Conservation (phyloP, 2,888 invertebrate genomes). For the Cyaniris semiargus region DNA sequence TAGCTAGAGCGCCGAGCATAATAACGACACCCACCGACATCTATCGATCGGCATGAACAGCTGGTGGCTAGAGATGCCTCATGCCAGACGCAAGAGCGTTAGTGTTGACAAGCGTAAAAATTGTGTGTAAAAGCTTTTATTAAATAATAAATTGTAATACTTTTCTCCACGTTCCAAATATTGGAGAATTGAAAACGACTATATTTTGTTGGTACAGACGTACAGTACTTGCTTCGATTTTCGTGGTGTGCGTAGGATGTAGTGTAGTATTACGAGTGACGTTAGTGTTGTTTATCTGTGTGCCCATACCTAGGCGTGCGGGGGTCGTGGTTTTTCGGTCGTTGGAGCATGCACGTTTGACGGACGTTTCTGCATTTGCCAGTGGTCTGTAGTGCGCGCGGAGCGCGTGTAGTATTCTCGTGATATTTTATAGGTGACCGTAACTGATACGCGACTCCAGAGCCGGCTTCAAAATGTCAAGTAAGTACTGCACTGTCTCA, state of each 20-base stretch:
- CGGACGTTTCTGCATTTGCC: constrained; percentile 53
- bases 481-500: constrained; percentile 52
- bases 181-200: not conserved
- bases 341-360: constrained; percentile 53
- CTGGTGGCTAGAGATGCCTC: constrained; percentile 64
- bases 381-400: constrained; percentile 60
- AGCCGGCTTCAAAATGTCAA: constrained; percentile 76
- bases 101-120: not conserved
- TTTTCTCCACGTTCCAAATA: not conserved
- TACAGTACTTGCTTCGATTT: not conserved
- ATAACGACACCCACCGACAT: constrained; percentile 77
- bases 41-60: constrained; percentile 75
- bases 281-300: constrained; percentile 37
- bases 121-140: not conserved
- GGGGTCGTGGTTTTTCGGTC: constrained; percentile 48
- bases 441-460: constrained; percentile 69
- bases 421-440: constrained; percentile 66
- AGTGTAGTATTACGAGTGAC: constrained; percentile 26
- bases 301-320: constrained; percentile 47
- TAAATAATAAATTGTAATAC: not conserved
- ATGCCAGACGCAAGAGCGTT: constrained; percentile 46
- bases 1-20: constrained; percentile 73
- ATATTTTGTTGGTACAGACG: not conserved
- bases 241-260: constrained; percentile 5
- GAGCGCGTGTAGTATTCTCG: constrained; percentile 67